Evolutionary conservation across 2,113 vertebrate genomes (phyloP), one percentile per base, ranked within the genome.

Genomic region (Mesocricetus auratus): DNA sequence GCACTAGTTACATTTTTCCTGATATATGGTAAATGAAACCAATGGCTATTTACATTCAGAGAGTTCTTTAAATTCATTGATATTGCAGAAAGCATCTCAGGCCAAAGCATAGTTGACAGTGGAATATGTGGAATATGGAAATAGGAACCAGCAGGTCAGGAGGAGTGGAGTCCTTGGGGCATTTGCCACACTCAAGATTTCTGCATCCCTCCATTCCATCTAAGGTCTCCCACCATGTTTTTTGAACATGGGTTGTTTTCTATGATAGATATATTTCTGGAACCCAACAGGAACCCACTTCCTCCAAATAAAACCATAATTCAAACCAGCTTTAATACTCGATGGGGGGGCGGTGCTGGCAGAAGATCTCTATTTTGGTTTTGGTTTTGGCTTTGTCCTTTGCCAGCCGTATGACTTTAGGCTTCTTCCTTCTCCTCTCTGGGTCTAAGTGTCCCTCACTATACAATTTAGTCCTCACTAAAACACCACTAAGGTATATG

Each of bases 261-360:
- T 69, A 39, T 89, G 31, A 74, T 93, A 19, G 31, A 83, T 92
- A 58, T 33, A 82, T 60, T 89, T 94, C 73, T 91, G 26, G 50
- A 91, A 47, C 22, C 77, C 75, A 71, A 89, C 33, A 78, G 53
- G 47, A 96, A 36, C 4, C 24, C 2, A 21, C 5, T 92, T 92
- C 56, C 24, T 93, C 21, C 56, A 92, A 86, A 93, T 36, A 91
- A 95, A 95, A 86, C 64, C 39, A 86, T 62, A 45, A 33, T 85
- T 88, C 79, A 36, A 50, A 93, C 60, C 58, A 75, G 31, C 64
- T 92, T 26, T 60, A 91, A 68, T 50, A 86, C 24, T 68, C n/a
- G 56, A 79, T 1, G 12, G 11, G 66, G 13, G 16, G 3, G n/a
- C 5, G 16, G 33, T 24, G 16, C 58, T 64, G 60, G n/a, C 50